Base-by-base conservation (phyloP, 2,113 vertebrate species). In the Otolemur garnettii region DNA sequence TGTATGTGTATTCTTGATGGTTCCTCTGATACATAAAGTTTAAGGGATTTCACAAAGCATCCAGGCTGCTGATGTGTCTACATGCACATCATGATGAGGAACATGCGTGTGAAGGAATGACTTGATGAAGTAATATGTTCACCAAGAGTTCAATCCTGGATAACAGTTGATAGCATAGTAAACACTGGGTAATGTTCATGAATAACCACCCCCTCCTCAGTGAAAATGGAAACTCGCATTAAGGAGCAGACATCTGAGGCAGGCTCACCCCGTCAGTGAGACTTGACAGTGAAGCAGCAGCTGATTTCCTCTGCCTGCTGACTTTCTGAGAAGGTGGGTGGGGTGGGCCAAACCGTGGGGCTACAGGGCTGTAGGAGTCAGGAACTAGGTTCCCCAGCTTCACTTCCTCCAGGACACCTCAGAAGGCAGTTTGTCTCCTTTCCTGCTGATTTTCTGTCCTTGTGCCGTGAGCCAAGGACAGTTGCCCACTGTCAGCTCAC, bases 91-190 rank as follows among this genome's bases (percentile, higher is more conserved):
- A 50, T 50, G 8, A 50, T 50, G 45, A 50, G 45, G 45, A 50
- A 50, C 45, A 9, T 50, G 45, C 59, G 11, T 91, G 14, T 81
- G 15, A 96, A 59, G 15, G 42, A 69, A 42, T 92, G 8, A 87
- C 57, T 95, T 50, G 45, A 50, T 50, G 45, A 50, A 57, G n/a
- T 95, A 55, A 24, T 18, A 30, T 9, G 83, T 66, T 72, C 15
- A 80, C 55, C 18, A 35, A 60, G 33, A 94, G 19, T 59, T 59
- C 18, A 92, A 21, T 92, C 26, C 12, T 77, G 95, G 87, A 55
- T 79, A 57, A 82, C 45, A 93, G 7, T 30, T 94, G 72, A 82
- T 78, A 62, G 30, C 59, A 21, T 79, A n/a, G 86, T 55, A 90
- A 87, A 55, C 72, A 79, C 62, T 72, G 91, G 62, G 18, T 60